Evolutionary conservation across 1,140 invertebrate species (phyloP), one percentile per base, ranked within the genome.

Genomic region (Sogatella furcifera): DNA sequence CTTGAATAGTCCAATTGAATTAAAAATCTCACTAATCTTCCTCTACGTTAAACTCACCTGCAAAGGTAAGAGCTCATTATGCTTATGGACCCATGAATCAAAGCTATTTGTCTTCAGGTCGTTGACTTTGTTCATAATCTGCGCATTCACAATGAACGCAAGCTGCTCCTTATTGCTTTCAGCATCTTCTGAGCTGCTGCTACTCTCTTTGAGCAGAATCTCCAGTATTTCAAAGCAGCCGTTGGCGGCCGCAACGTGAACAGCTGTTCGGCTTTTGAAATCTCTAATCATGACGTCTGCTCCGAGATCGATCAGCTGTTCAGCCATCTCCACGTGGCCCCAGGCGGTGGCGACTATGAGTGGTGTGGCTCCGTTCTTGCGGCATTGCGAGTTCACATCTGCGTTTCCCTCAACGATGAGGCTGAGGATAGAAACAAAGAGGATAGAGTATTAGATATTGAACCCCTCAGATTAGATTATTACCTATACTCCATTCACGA

Each of bases 381-480:
- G 70, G 57, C 78, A 78, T 52, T 74, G 76, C n/a, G 77, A 74
- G 57, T 77, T 75, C 0, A 72, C 69, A 54, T 71, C 74, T 0
- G 77, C 77, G 0, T 76, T 76, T 0, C 68, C 66, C 52, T 74
- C 70, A 1, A 78, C 65, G 1, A 38, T 38, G 11, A 38, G 34
- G 34, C 34, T 38, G 34, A 2, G 11, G 11, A 10, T 38, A 38
- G 11, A 38, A 38, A 38, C n/a, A n/a, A n/a, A n/a, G n/a, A n/a
- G n/a, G n/a, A n/a, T n/a, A n/a, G n/a, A n/a, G n/a, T n/a, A n/a
- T n/a, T n/a, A n/a, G n/a, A n/a, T n/a, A n/a, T n/a, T n/a, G n/a
- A n/a, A n/a, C n/a, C n/a, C n/a, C n/a, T n/a, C n/a, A n/a, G n/a
- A n/a, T n/a, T n/a, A n/a, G n/a, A n/a, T n/a, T n/a, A n/a, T n/a